Evolutionary conservation across 2,797 vertebrate genomes (phyloP).

Genomic region (Rhyacichthys aspro): DNA sequence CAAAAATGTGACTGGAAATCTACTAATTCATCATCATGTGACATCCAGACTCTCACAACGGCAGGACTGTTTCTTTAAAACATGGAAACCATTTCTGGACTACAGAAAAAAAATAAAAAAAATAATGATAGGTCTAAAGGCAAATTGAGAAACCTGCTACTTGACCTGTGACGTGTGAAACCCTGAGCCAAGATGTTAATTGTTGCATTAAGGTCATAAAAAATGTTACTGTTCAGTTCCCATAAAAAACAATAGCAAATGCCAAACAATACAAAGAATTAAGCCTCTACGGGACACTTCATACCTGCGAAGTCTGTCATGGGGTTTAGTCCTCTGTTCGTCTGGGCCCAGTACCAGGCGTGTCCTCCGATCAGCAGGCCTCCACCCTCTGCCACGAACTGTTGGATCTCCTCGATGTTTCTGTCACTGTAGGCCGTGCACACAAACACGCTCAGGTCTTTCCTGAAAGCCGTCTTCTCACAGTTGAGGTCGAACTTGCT

Average conservation of each 20-base stretch:
- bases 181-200: constrained; percentile 32
- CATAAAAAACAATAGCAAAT: neutral
- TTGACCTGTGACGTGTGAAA: too few relatives aligned
- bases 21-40: too few relatives aligned
- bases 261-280: neutral
- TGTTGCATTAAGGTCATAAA: too few relatives aligned
- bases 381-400: constrained; percentile 87
- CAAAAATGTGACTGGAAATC: too few relatives aligned
- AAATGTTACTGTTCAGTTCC: too few relatives aligned
- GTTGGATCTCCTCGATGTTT: constrained; percentile 72
- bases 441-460: constrained; percentile 79
- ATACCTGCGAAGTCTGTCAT: constrained; percentile 75
- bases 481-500: constrained; percentile 61
- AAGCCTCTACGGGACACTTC: neutral
- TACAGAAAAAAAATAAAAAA: too few relatives aligned
- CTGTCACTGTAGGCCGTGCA: constrained; percentile 69
- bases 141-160: too few relatives aligned
- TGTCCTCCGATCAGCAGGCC: constrained; percentile 86
- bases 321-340: constrained; percentile 44
- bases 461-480: constrained; percentile 60
- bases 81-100: too few relatives aligned
- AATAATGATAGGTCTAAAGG: too few relatives aligned
- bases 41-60: too few relatives aligned
- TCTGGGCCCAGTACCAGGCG: constrained; percentile 82
- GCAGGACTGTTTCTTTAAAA: too few relatives aligned